phyloP scores from a whole-genome alignment of 1,140 invertebrate genomes.

The Tyrophagus putrescentiae region DNA sequence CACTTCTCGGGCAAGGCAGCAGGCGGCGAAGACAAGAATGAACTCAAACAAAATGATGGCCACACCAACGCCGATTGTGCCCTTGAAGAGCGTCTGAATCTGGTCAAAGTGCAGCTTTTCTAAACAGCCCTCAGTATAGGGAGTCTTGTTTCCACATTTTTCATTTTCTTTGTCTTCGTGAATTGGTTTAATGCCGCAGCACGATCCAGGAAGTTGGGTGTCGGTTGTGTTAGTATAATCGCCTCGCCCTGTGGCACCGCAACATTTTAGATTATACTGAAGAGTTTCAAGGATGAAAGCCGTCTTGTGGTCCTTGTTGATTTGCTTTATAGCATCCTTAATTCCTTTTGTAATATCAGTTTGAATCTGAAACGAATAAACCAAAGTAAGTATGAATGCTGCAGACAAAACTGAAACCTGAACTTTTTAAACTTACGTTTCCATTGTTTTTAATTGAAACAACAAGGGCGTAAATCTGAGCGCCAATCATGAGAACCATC shows the following conservation, averaged over 20 bases:
- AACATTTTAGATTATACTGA: constrained; percentile 1
- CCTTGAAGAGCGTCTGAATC: neutral
- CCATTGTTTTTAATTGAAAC: neutral
- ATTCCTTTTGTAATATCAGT: neutral
- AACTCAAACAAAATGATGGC: constrained; percentile 1
- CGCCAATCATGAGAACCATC: constrained; percentile 1
- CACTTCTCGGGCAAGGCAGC: constrained; percentile 1
- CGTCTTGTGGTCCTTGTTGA: constrained; percentile 1
- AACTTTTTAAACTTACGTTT: neutral
- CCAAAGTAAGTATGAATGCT: neutral
- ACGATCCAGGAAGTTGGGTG: neutral
- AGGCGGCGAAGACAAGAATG: neutral
- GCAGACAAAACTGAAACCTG: neutral
- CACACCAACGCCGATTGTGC: neutral
- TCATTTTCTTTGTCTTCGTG: neutral
- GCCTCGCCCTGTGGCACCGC: neutral
- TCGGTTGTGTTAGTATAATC: neutral
- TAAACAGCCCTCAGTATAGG: neutral
- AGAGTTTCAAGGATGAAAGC: neutral
- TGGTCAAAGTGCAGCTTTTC: neutral
- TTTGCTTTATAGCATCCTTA: neutral
- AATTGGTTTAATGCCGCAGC: neutral
- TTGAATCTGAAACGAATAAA: neutral
- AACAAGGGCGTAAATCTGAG: neutral
- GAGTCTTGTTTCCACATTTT: neutral